These are phyloP conservation scores for Gymnosoma rotundatum DNA, from an alignment of 2,888 invertebrate genomes.

Conservation along the genomic window DNA sequence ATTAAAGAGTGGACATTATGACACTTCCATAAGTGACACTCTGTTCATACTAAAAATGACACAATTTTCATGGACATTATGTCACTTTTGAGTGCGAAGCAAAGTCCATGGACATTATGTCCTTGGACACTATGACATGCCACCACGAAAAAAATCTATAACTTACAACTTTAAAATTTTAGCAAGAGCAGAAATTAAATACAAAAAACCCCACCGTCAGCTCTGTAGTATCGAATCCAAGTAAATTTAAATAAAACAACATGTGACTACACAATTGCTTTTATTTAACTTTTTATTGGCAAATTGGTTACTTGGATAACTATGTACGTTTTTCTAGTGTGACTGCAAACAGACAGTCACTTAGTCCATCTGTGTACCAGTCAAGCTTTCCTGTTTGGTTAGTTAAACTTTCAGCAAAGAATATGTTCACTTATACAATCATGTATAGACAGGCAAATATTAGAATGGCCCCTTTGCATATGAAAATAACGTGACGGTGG, in stretches of 20 bases:
- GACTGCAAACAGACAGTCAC: not conserved
- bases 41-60: no score
- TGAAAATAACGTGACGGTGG: no score
- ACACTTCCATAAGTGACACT: no score
- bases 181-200: no score
- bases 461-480: not conserved
- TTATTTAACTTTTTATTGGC: slow-evolving; percentile 1
- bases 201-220: not conserved
- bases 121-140: no score
- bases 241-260: not conserved
- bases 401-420: slow-evolving; percentile 1
- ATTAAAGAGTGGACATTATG: no score
- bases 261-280: slow-evolving; percentile 9
- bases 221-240: not conserved
- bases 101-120: no score
- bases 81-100: no score
- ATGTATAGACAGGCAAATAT: not conserved
- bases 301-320: slow-evolving; percentile 21
- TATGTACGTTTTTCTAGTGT: not conserved
- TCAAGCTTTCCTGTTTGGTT: slow-evolving; percentile 21
- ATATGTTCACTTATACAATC: slow-evolving; percentile 9
- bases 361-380: not conserved
- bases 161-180: no score
- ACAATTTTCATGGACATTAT: no score
- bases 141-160: no score